Base-by-base conservation (phyloP, 2,888 invertebrate genomes). In the Conus canariensis region DNA sequence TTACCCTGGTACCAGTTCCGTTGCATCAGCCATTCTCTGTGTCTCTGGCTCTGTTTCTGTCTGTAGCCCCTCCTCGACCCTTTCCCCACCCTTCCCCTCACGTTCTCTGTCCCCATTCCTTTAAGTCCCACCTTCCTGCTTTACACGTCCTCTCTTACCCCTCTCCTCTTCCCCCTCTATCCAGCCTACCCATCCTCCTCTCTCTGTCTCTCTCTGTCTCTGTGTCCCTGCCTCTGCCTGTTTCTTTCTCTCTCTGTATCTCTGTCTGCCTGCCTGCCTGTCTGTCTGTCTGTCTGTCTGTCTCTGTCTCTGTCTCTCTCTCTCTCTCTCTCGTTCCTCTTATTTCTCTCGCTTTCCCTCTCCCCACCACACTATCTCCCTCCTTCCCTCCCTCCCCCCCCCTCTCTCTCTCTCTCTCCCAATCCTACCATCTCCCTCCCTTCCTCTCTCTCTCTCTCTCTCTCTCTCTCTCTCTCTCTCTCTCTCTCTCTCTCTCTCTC, bases 401-500 rank as follows among this genome's bases (percentile, higher is more conserved):
- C 4, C 70, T 5, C 70, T 70, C 22, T 70, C 22, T 70, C 70
- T 3, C 22, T 6, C 22, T 70, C 22, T 70, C 70, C 19, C 22
- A 1, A 7, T 6, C 22, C 1, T 3, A 22, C 70, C 7, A 7
- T 70, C 22, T 22, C 22, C 19, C 70, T 70, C 22, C 19, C 22
- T 70, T n/a, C 5, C 70, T 22, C 16, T 22, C 70, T 22, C 70
- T 22, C 22, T 22, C 22, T 12, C 10, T 70, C 70, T 70, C 70
- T 22, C 70, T 22, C 70, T 22, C 22, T 22, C 60, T 60, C 25
- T 86, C 60, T 6, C 60, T 58, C 59, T 60, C n/a, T 86, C 22
- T 86, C 60, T 86, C 60, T 60, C 22, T 86, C 86, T 86, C 86
- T 86, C 86, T 86, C 22, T 60, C 86, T 86, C 14, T 86, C 19